Evolutionary conservation across 2,113 vertebrate genomes (phyloP).

Genomic region (Chinchilla lanigera): DNA sequence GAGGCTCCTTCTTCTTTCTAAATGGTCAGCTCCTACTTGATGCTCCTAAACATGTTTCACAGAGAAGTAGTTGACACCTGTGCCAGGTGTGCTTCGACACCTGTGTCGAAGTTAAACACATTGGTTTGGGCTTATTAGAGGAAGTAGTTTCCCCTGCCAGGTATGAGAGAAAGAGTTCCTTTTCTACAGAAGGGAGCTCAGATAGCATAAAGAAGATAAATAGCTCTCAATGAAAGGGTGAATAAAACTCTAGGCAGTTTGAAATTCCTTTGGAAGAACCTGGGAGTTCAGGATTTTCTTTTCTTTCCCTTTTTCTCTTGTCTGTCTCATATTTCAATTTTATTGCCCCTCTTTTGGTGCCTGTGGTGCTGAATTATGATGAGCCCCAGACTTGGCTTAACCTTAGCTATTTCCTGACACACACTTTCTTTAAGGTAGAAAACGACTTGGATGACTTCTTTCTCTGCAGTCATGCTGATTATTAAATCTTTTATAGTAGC

Average conservation of each 20-base stretch:
- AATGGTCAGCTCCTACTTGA: background rate
- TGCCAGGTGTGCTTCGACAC: background rate
- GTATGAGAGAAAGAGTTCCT: slow-evolving; percentile 25
- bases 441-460: slow-evolving; percentile 64
- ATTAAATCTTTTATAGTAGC: slow-evolving; percentile 68
- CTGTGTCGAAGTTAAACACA: slow-evolving; percentile 24
- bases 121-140: slow-evolving; percentile 9
- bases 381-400: slow-evolving; percentile 76
- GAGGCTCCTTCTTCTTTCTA: background rate
- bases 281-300: slow-evolving; percentile 80
- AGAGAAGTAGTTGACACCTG: background rate
- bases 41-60: background rate
- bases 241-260: slow-evolving; percentile 72
- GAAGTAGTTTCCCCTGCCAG: slow-evolving; percentile 49
- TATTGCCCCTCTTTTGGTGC: slow-evolving; percentile 75
- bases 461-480: slow-evolving; percentile 59
- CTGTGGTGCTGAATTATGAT: slow-evolving; percentile 81
- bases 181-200: slow-evolving; percentile 59
- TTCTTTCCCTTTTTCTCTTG: slow-evolving; percentile 77
- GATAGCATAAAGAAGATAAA: slow-evolving; percentile 70
- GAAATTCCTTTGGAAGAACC: slow-evolving; percentile 80
- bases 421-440: slow-evolving; percentile 69
- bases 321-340: slow-evolving; percentile 83
- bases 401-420: slow-evolving; percentile 74
- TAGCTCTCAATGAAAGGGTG: slow-evolving; percentile 69